Evolutionary conservation across 1,140 invertebrate genomes (phyloP).

Genomic region (Lithobius niger): DNA sequence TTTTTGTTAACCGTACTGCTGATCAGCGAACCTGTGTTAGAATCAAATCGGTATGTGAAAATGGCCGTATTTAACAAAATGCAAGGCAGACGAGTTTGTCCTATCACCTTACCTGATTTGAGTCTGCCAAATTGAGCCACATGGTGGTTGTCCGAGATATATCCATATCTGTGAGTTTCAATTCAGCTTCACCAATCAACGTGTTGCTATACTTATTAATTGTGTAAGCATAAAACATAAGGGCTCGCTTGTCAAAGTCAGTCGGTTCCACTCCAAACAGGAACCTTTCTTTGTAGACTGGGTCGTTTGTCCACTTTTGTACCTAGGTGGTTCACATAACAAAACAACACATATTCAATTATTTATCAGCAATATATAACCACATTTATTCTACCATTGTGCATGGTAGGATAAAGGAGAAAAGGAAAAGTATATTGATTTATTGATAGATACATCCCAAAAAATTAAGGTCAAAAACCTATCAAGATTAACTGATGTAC

Average conservation of each 20-base stretch:
- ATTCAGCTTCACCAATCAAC: conserved; percentile 47
- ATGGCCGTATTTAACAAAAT: too few relatives aligned
- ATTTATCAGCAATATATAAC: too few relatives aligned
- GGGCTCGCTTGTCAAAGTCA: conserved; percentile 36
- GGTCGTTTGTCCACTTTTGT: conserved; percentile 47
- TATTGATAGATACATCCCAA: too few relatives aligned
- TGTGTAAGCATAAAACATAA: conserved; percentile 47
- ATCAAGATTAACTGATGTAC: too few relatives aligned
- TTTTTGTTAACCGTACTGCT: too few relatives aligned
- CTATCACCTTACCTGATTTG: conserved; percentile 38
- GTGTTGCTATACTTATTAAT: conserved; percentile 47
- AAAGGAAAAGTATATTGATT: too few relatives aligned
- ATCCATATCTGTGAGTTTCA: conserved; percentile 44
- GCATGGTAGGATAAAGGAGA: too few relatives aligned
- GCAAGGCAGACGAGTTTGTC: conserved; percentile 5
- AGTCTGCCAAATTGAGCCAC: conserved; percentile 48
- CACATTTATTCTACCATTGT: too few relatives aligned
- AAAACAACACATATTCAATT: too few relatives aligned
- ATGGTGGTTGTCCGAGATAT: conserved; percentile 42
- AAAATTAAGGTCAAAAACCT: too few relatives aligned
- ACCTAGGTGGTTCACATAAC: too few relatives aligned
- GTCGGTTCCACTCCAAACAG: conserved; percentile 47
- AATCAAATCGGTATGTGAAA: conserved; percentile 8
- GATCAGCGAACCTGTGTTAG: too few relatives aligned
- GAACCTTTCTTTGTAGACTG: conserved; percentile 59